Evolutionary conservation across 2,797 vertebrate species (phyloP).

Genomic region (Artibeus lituratus): DNA sequence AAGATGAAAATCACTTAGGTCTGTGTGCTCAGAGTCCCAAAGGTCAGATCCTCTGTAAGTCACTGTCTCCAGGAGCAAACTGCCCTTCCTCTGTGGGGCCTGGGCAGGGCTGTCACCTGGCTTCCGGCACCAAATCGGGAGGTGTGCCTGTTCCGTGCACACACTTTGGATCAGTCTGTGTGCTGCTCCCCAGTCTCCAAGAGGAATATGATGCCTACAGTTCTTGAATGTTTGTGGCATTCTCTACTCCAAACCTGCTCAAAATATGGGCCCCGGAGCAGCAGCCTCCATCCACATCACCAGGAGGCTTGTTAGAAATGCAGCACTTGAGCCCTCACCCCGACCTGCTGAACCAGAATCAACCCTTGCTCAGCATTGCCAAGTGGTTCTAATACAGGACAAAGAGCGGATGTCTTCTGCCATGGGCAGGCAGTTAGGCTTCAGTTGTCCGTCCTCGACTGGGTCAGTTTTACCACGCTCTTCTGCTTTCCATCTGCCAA

Average conservation of each 20-base stretch:
- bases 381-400: fast-evolving
- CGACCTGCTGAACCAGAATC: background rate
- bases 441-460: background rate
- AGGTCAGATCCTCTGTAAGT: background rate
- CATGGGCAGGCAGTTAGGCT: background rate
- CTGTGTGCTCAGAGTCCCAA: background rate
- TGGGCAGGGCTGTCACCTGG: background rate
- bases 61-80: background rate
- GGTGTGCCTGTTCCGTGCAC: background rate
- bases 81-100: background rate
- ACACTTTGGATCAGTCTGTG: background rate
- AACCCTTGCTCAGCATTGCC: fast-evolving
- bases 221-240: background rate
- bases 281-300: background rate
- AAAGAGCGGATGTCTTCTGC: background rate
- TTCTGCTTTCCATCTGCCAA: background rate
- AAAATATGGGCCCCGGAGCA: background rate
- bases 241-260: background rate
- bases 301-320: background rate
- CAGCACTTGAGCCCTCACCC: background rate
- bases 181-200: background rate
- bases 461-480: background rate
- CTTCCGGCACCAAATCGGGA: background rate
- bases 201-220: background rate
- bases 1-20: background rate